These are phyloP conservation scores for Eudyptes chrysolophus DNA, from an alignment of 2,113 vertebrate genomes.

Conservation along the genomic window DNA sequence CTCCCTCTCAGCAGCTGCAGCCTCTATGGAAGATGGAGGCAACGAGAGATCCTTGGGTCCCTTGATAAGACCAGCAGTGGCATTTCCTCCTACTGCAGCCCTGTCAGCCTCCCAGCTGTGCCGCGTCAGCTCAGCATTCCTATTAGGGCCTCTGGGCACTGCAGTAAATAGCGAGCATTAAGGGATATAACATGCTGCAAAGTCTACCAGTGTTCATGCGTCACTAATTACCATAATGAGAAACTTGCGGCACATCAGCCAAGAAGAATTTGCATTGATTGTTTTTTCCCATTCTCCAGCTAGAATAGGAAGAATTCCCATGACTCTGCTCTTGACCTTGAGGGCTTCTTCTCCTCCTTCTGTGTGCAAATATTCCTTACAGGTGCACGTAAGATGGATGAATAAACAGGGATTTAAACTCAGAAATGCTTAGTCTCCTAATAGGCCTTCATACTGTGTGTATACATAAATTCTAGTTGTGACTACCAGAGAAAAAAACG, in stretches of 20 bases:
- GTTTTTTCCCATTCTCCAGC: background rate
- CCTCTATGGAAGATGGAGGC: background rate
- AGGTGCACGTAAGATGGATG: background rate
- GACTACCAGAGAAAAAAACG: background rate
- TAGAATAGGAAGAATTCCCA: background rate
- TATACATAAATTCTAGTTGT: background rate
- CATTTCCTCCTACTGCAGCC: background rate
- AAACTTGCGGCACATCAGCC: background rate
- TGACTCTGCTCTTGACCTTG: background rate
- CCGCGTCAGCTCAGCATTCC: background rate
- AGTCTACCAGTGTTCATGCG: constrained; percentile 16
- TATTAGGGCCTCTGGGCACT: background rate
- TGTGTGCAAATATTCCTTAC: background rate
- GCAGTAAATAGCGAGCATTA: constrained; percentile 20
- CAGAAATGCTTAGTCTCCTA: background rate
- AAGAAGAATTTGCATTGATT: constrained; percentile 40
- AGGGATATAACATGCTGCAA: constrained; percentile 13
- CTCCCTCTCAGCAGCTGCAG: background rate
- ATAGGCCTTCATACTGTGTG: background rate
- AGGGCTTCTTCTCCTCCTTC: background rate
- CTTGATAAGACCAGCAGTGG: background rate
- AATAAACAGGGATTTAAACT: background rate
- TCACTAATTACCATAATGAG: constrained; percentile 57
- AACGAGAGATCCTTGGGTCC: background rate
- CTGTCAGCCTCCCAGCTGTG: background rate